A percentile compares a stretch with the other conserved stretches of the same genome.
phyloP scores from a whole-genome alignment of 2,888 invertebrate genomes.

The Heliconius ethilla region DNA sequence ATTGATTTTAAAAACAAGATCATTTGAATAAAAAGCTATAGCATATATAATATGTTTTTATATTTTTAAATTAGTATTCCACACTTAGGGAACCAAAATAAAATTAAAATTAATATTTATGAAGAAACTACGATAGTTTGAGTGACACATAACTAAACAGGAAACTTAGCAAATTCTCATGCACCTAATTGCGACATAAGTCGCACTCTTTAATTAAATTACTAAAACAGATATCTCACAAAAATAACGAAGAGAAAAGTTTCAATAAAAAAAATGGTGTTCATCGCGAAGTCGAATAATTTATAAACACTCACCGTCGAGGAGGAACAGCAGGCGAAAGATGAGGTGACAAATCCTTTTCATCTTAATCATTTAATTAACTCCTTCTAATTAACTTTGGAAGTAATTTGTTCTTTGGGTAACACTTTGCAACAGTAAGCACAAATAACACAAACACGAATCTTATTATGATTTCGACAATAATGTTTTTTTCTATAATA shows the following conservation, averaged over 20 bases:
- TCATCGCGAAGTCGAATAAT: slow-evolving; percentile 32
- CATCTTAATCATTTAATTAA: slow-evolving; percentile 66
- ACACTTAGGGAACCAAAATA: neutral
- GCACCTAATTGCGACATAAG: slow-evolving; percentile 44
- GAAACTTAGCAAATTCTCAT: slow-evolving; percentile 31
- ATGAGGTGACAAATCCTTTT: slow-evolving; percentile 75
- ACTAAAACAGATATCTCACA: slow-evolving; percentile 31
- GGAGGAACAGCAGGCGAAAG: slow-evolving; percentile 70
- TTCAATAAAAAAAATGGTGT: slow-evolving; percentile 40
- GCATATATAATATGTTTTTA: too few relatives aligned
- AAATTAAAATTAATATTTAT: slow-evolving; percentile 1
- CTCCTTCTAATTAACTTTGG: slow-evolving; percentile 49
- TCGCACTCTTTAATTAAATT: slow-evolving; percentile 44
- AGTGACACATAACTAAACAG: slow-evolving; percentile 18
- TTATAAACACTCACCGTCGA: slow-evolving; percentile 63
- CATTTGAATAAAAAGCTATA: neutral
- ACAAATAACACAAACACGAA: slow-evolving; percentile 38
- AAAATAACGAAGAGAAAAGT: slow-evolving; percentile 38
- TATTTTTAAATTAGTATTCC: too few relatives aligned
- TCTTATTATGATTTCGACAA: slow-evolving; percentile 29
- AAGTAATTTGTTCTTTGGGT: slow-evolving; percentile 28
- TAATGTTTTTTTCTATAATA: neutral
- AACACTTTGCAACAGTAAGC: slow-evolving; percentile 5
- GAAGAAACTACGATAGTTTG: neutral
- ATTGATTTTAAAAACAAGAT: neutral